Evolutionary conservation across 2,888 invertebrate species (phyloP).

Genomic region (Drosophila silvestris): DNA sequence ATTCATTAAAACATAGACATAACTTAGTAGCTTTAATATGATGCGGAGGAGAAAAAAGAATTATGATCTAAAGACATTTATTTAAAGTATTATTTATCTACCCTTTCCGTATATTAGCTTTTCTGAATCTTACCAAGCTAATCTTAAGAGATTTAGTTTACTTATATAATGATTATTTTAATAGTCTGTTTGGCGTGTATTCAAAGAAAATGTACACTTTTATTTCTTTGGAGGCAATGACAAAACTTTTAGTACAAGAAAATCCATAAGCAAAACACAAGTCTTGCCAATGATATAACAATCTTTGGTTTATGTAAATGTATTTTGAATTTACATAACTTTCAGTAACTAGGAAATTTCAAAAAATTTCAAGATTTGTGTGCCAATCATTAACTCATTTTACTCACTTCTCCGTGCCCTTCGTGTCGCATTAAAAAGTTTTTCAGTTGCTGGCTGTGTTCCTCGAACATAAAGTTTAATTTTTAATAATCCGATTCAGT

Average conservation of each 20-base stretch:
- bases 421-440: constrained; percentile 19
- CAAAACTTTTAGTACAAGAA: neutral
- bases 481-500: constrained; percentile 74
- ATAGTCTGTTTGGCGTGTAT: neutral
- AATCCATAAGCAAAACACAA: neutral
- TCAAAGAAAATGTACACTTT: neutral
- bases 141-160: neutral
- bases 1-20: neutral
- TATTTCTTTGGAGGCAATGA: neutral
- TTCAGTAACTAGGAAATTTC: neutral
- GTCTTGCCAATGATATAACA: neutral
- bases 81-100: neutral
- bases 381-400: neutral
- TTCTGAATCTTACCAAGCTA: neutral
- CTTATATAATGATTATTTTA: neutral
- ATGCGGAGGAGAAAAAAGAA: neutral
- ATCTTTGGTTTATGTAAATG: neutral
- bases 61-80: neutral
- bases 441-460: neutral
- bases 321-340: neutral
- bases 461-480: constrained; percentile 56
- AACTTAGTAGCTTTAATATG: neutral
- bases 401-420: neutral
- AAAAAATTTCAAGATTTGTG: neutral
- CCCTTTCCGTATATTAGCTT: neutral